phyloP scores from a whole-genome alignment of 1,140 invertebrate genomes.

The Plutomurus gul region DNA sequence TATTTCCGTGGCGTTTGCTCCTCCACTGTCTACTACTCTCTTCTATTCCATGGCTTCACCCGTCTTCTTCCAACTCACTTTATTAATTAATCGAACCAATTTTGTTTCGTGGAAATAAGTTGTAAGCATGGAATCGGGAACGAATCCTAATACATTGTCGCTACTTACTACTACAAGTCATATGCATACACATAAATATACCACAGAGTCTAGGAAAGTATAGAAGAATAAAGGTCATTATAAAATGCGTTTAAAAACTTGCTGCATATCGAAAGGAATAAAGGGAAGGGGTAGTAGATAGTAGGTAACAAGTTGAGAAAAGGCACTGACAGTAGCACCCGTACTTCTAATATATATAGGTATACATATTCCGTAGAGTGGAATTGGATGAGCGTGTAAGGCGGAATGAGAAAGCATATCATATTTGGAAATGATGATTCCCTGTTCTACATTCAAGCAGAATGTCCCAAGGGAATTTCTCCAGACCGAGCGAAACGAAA shows the following conservation, averaged over 20 bases:
- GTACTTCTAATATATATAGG: neutral
- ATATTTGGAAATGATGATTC: conserved; percentile 22
- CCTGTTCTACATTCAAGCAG: neutral
- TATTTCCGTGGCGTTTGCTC: neutral
- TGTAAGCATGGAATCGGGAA: neutral
- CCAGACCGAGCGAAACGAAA: conserved; percentile 28
- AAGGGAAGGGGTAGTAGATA: no score
- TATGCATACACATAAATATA: neutral
- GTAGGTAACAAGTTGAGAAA: neutral
- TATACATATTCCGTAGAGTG: neutral
- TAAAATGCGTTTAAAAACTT: neutral
- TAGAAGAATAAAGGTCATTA: neutral
- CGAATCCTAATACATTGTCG: neutral
- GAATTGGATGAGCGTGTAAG: conserved; percentile 1
- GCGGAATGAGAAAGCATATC: conserved; percentile 17
- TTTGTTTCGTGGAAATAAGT: neutral
- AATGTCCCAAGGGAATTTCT: conserved; percentile 42
- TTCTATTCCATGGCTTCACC: neutral
- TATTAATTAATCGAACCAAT: conserved; percentile 8
- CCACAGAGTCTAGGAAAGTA: neutral
- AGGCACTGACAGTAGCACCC: neutral
- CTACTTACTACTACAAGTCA: no score
- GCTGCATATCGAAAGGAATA: neutral
- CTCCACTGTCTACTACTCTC: neutral
- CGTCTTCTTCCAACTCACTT: neutral